These are phyloP conservation scores for Hartigia nigra DNA, from an alignment of 2,888 invertebrate species.

Conservation along the genomic window DNA sequence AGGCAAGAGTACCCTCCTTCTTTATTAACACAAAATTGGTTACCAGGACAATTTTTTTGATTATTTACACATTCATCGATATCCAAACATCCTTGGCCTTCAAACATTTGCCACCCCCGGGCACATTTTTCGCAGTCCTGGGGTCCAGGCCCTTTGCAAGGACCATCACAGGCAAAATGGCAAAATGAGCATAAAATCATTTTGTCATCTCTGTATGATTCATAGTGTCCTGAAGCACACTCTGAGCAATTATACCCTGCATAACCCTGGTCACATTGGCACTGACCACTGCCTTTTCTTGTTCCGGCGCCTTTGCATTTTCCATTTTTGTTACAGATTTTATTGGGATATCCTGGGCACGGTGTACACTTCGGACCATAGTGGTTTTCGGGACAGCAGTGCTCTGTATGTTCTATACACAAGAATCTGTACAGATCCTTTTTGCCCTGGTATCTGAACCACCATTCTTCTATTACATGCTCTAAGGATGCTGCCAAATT, in stretches of 20 bases:
- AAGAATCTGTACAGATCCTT: conserved; percentile 78
- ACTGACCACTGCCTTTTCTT: conserved; percentile 91
- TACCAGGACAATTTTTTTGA: conserved; percentile 68
- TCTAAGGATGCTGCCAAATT: conserved; percentile 87
- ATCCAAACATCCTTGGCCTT: conserved; percentile 84
- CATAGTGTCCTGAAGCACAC: conserved; percentile 81
- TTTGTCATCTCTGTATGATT: conserved; percentile 78
- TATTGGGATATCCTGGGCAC: conserved; percentile 80
- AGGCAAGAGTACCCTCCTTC: conserved; percentile 86
- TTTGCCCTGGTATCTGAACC: conserved; percentile 76
- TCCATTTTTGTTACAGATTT: conserved; percentile 86
- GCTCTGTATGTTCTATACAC: conserved; percentile 80
- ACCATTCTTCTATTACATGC: conserved; percentile 87
- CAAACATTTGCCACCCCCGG: conserved; percentile 79
- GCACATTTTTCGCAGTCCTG: conserved; percentile 76
- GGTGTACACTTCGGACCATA: conserved; percentile 85
- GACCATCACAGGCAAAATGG: conserved; percentile 81
- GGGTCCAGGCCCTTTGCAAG: conserved; percentile 80
- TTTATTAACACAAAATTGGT: conserved; percentile 90
- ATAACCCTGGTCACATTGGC: conserved; percentile 88
- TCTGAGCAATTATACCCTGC: conserved; percentile 79
- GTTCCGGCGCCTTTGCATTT: conserved; percentile 90
- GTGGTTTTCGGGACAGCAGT: conserved; percentile 88
- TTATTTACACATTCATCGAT: conserved; percentile 84
- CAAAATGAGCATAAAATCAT: conserved; percentile 84